Evolutionary conservation across 2,797 vertebrate species (phyloP).

Genomic region (Enteromius thamalakanensis): DNA sequence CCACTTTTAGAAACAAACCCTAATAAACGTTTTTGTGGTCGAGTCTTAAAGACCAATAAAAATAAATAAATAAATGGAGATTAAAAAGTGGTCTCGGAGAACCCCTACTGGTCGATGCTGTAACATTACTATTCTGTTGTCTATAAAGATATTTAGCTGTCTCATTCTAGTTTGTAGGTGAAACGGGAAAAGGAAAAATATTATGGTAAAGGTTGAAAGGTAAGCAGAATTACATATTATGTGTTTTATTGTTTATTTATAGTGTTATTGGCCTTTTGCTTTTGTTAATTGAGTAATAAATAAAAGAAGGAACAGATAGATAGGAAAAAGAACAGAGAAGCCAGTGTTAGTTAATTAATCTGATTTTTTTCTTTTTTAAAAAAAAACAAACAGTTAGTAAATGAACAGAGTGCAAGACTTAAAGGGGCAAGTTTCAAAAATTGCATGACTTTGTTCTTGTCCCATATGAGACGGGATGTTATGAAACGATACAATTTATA

Average conservation of each 20-base stretch:
- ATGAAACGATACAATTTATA: not conserved
- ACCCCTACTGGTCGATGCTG: not conserved
- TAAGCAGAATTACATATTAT: not conserved
- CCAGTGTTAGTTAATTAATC: too few relatives aligned
- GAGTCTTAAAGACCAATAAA: not conserved
- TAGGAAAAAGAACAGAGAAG: too few relatives aligned
- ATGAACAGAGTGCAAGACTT: too few relatives aligned
- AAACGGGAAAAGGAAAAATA: not conserved
- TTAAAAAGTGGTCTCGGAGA: not conserved
- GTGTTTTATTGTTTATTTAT: not conserved
- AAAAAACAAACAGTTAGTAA: too few relatives aligned
- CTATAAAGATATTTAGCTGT: not conserved
- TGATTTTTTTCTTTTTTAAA: too few relatives aligned
- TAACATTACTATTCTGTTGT: not conserved
- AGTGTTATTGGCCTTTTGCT: too few relatives aligned
- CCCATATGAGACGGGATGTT: not conserved
- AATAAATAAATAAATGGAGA: not conserved
- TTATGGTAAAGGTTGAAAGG: not conserved
- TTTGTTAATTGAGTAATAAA: too few relatives aligned
- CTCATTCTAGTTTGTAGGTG: not conserved
- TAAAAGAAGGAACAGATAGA: too few relatives aligned
- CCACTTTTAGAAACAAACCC: not conserved
- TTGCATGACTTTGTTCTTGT: not conserved
- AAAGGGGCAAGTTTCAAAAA: too few relatives aligned
- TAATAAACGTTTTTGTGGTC: not conserved